Conservation (phyloP, 2,797 vertebrate species). For the Hemibagrus guttatus region DNA sequence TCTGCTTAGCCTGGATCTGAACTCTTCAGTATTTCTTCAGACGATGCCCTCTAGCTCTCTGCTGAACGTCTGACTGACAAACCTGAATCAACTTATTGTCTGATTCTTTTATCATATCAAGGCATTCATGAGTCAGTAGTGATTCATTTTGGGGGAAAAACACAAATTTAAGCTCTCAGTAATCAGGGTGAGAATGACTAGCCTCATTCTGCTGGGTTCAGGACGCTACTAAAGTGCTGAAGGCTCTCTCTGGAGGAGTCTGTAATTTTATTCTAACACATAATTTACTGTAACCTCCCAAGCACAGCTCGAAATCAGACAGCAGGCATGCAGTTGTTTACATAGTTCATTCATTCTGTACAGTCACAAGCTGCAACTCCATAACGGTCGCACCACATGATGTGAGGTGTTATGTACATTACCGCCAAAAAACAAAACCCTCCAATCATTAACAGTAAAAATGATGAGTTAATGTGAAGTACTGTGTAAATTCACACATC, state of each 20-base stretch:
- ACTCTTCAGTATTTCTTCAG: neutral
- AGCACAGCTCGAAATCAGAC: conserved; percentile 11
- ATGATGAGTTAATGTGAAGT: neutral
- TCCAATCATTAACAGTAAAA: too few relatives aligned
- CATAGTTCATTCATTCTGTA: neutral
- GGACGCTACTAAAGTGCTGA: neutral
- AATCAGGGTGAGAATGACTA: neutral
- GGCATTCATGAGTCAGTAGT: neutral
- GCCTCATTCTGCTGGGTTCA: neutral
- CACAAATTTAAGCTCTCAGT: too few relatives aligned
- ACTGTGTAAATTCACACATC: neutral
- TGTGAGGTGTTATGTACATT: neutral
- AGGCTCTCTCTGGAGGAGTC: neutral
- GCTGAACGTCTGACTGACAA: neutral
- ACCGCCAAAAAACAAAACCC: neutral
- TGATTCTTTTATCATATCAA: neutral
- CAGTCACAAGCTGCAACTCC: neutral
- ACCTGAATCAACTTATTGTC: too few relatives aligned
- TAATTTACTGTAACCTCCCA: conserved; percentile 32
- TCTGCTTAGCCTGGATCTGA: neutral
- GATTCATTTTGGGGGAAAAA: neutral
- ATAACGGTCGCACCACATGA: neutral
- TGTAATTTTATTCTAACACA: conserved; percentile 31
- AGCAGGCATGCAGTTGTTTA: neutral
- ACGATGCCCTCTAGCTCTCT: neutral